These are phyloP conservation scores for Planiliza haematocheilus DNA, from an alignment of 2,113 vertebrate genomes.

Conservation along the genomic window DNA sequence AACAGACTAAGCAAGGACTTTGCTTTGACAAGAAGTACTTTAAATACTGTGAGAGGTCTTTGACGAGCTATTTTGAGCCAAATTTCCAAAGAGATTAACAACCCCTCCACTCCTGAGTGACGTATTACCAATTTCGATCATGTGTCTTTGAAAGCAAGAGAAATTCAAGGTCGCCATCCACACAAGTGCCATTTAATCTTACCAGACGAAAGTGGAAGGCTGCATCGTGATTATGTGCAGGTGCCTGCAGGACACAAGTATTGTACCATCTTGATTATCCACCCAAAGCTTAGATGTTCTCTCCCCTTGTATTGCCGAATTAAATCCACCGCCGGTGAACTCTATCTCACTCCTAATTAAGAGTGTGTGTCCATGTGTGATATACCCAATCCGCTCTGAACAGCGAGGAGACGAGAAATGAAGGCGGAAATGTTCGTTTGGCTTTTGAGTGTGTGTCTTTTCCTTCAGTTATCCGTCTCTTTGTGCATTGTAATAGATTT, in stretches of 20 bases:
- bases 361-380: slow-evolving; percentile 69
- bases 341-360: slow-evolving; percentile 70
- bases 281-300: slow-evolving; percentile 55
- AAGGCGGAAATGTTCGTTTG: slow-evolving; percentile 25
- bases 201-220: slow-evolving; percentile 50
- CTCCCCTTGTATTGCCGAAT: slow-evolving; percentile 49
- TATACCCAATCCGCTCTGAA: slow-evolving; percentile 47
- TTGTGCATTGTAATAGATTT: slow-evolving; percentile 3
- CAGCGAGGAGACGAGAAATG: slow-evolving; percentile 12
- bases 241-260: slow-evolving; percentile 49
- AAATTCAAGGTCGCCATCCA: slow-evolving; percentile 53
- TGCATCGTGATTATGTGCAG: slow-evolving; percentile 41
- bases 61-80: slow-evolving; percentile 12
- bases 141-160: slow-evolving; percentile 56
- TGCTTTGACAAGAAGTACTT: slow-evolving; percentile 6
- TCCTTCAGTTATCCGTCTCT: background rate
- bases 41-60: slow-evolving; percentile 16
- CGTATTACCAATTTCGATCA: slow-evolving; percentile 55
- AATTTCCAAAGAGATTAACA: slow-evolving; percentile 30
- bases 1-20: slow-evolving; percentile 22
- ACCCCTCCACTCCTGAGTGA: slow-evolving; percentile 38
- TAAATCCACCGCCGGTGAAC: slow-evolving; percentile 65
- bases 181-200: slow-evolving; percentile 63
- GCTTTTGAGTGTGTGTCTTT: background rate
- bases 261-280: slow-evolving; percentile 60